phyloP scores from a whole-genome alignment of 2,888 invertebrate species.

The Orthosia cruda region DNA sequence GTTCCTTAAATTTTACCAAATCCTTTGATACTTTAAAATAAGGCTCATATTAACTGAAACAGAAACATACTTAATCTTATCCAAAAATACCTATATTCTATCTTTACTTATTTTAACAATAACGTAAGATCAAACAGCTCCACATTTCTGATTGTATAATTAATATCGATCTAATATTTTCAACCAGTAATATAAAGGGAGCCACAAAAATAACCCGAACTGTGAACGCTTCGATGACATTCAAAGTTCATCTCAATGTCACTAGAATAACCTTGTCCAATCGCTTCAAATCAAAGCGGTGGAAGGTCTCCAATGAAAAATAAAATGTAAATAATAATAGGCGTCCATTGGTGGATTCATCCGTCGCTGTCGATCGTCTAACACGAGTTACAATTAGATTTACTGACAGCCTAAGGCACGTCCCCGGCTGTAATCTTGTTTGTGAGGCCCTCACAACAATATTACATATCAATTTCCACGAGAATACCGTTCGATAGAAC shows the following conservation, averaged over 20 bases:
- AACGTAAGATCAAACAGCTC: not conserved
- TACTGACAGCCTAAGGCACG: constrained; percentile 75
- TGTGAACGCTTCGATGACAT: constrained; percentile 37
- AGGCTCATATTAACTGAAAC: not conserved
- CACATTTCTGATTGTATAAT: not conserved
- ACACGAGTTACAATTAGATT: constrained; percentile 77
- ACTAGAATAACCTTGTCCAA: constrained; percentile 18
- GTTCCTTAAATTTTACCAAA: not conserved
- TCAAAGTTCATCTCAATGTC: constrained; percentile 42
- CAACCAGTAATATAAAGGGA: constrained; percentile 13
- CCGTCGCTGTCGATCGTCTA: constrained; percentile 58
- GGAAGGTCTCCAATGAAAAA: constrained; percentile 53
- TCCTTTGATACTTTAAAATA: not conserved
- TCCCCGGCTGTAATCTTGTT: constrained; percentile 78
- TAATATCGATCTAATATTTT: constrained; percentile 10
- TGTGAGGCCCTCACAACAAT: constrained; percentile 76
- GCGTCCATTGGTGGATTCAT: constrained; percentile 57
- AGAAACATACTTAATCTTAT: not conserved
- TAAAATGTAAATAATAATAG: constrained; percentile 65
- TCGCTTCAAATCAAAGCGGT: constrained; percentile 18
- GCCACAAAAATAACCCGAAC: constrained; percentile 28
- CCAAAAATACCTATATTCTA: not conserved
- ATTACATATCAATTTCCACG: constrained; percentile 74
- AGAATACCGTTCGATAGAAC: constrained; percentile 59
- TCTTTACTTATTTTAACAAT: not conserved